Evolutionary conservation across 2,113 vertebrate species (phyloP).

Genomic region (Brachypodius melanocephalos): DNA sequence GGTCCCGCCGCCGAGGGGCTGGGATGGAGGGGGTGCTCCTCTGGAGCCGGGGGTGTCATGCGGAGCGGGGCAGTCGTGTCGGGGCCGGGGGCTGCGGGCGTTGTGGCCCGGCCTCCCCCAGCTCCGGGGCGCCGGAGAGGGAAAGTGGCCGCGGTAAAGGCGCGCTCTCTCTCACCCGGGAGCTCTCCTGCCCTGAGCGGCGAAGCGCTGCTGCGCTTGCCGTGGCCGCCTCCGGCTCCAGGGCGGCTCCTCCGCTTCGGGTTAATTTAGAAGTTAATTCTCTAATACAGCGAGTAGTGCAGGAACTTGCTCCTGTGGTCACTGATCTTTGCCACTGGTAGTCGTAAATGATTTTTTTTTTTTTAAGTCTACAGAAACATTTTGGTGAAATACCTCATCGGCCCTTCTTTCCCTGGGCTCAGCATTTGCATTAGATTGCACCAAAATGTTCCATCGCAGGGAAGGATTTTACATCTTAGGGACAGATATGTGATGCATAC

Average conservation of each 20-base stretch:
- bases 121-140: neutral
- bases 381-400: neutral
- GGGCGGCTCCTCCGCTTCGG: neutral
- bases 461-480: neutral
- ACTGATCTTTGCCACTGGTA: neutral
- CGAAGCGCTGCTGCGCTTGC: neutral
- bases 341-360: neutral
- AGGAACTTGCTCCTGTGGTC: neutral
- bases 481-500: neutral
- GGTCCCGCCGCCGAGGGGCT: neutral
- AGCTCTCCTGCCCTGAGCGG: neutral
- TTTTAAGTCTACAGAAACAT: neutral
- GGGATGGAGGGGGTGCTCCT: neutral
- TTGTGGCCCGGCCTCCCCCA: neutral
- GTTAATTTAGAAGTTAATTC: slow-evolving; percentile 19
- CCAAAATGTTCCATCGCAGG: neutral
- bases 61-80: neutral
- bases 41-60: neutral
- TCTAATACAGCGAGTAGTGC: neutral
- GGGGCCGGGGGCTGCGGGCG: neutral
- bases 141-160: neutral
- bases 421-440: neutral
- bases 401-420: neutral
- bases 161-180: neutral
- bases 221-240: neutral